Conservation (phyloP, 2,888 invertebrate genomes). For the Arenicola marina region DNA sequence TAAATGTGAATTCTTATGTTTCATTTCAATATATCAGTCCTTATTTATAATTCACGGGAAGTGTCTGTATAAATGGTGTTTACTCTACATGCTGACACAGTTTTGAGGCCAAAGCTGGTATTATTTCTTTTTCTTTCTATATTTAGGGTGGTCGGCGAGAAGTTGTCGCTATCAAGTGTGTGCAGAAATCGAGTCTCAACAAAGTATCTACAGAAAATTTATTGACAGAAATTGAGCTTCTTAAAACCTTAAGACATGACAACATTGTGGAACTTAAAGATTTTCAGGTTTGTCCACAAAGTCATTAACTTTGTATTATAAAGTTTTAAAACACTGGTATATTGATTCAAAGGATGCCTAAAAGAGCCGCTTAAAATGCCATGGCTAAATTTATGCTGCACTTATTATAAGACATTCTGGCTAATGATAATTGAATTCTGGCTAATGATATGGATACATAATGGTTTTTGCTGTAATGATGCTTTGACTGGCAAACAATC, state of each 20-base stretch:
- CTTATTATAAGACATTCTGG: too few species aligned
- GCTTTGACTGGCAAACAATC: slow-evolving; percentile 67
- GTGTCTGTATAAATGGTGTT: neutral
- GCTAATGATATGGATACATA: neutral
- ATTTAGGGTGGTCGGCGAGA: slow-evolving; percentile 57
- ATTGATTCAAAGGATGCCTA: too few species aligned
- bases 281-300: slow-evolving; percentile 66
- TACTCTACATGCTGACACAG: neutral
- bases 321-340: too few species aligned
- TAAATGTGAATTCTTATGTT: too few species aligned
- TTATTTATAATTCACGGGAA: too few species aligned
- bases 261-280: slow-evolving; percentile 83
- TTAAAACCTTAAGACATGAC: slow-evolving; percentile 78
- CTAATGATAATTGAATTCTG: too few species aligned
- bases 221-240: slow-evolving; percentile 78
- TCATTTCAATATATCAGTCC: too few species aligned
- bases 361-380: too few species aligned
- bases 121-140: neutral
- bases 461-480: slow-evolving; percentile 15
- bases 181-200: slow-evolving; percentile 74
- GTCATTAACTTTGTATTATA: too few species aligned
- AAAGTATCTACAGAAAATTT: slow-evolving; percentile 78
- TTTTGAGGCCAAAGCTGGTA: neutral
- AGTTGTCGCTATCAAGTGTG: slow-evolving; percentile 81
- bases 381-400: too few species aligned